Evolutionary conservation across 1,140 invertebrate species (phyloP).

Genomic region (Euwallacea similis): DNA sequence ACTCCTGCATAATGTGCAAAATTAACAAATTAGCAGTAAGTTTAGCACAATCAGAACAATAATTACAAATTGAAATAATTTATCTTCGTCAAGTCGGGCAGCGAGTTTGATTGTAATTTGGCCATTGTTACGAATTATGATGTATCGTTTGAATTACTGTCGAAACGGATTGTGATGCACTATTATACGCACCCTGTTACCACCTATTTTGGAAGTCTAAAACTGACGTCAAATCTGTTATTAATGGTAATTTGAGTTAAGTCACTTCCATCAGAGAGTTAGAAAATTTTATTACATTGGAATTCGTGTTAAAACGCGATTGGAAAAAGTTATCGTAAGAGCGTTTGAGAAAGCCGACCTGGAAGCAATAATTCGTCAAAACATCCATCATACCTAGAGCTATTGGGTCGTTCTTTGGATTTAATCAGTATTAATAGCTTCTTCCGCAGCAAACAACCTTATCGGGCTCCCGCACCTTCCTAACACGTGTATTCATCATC

Average conservation of each 20-base stretch:
- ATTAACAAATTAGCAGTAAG: slow-evolving; percentile 13
- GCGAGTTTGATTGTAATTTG: slow-evolving; percentile 31
- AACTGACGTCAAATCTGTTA: too few species aligned
- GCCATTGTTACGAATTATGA: slow-evolving; percentile 33
- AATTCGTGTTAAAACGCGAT: too few species aligned
- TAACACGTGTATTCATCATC: slow-evolving; percentile 39
- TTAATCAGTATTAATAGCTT: slow-evolving; percentile 40
- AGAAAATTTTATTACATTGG: not conserved
- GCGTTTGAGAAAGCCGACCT: slow-evolving; percentile 1
- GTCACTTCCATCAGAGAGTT: too few species aligned
- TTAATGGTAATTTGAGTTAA: too few species aligned
- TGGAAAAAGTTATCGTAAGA: not conserved
- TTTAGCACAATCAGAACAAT: slow-evolving; percentile 20
- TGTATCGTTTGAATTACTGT: slow-evolving; percentile 31
- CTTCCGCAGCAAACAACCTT: slow-evolving; percentile 38
- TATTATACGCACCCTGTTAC: too few species aligned
- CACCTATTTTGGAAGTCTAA: too few species aligned
- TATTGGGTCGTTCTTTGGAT: slow-evolving; percentile 30
- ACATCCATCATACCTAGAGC: slow-evolving; percentile 34
- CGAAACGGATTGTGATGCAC: not conserved
- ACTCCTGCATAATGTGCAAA: slow-evolving; percentile 21
- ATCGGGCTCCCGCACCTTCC: slow-evolving; percentile 37
- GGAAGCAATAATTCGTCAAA: slow-evolving; percentile 33
- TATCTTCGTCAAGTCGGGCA: slow-evolving; percentile 23
- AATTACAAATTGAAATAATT: slow-evolving; percentile 32